Base-by-base conservation (phyloP, 2,113 vertebrate genomes). In the Gallinago paraguaiae region DNA sequence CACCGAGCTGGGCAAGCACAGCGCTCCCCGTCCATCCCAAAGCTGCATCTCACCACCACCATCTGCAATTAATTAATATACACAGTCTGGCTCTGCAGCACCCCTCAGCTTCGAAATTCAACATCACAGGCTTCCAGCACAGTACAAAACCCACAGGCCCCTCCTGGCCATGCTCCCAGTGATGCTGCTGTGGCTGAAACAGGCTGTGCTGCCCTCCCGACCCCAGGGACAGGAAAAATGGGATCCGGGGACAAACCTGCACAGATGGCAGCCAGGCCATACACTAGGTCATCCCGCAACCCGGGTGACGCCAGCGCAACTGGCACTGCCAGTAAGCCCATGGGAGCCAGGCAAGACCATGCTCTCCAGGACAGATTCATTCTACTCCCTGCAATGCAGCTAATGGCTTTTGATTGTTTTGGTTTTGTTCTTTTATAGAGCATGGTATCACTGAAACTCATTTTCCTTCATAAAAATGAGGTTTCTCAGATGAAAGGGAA, bases 231-330 rank as follows among this genome's bases (percentile, higher is more conserved):
- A 54, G 50, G 17, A 76, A 64, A 33, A 59, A 28, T 1, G 5
- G 27, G 45, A 23, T 11, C 5, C 0, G 1, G 17, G 33, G 9
- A 65, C 51, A 53, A 70, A 25, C 43, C 41, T 15, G 23, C 0
- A 6, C 0, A 6, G 25, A 12, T 0, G 2, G 64, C 51, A 81
- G 12, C 31, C 51, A 59, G 82, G 64, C 51, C 48, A 12, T 8
- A 20, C 0, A 2, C 25, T 50, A 43, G 39, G 46, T 31, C 39
- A 33, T 33, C 51, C n/a, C 13, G 9, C 12, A 39, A 43, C 50
- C 30, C n/a, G 22, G 7, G 41, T 4, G 51, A 67, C 11, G 46
- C 22, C 4, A 1, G 22, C 1, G 3, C 28, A 39, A 69, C n/a
- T 6, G 4, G 35, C 9, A 3, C n/a, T 37, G 51, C 82, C 31